Percentiles rank a stretch among this genome's conserved stretches.
phyloP scores from a whole-genome alignment of 2,888 invertebrate species.

The Drosophila aldrichi region DNA sequence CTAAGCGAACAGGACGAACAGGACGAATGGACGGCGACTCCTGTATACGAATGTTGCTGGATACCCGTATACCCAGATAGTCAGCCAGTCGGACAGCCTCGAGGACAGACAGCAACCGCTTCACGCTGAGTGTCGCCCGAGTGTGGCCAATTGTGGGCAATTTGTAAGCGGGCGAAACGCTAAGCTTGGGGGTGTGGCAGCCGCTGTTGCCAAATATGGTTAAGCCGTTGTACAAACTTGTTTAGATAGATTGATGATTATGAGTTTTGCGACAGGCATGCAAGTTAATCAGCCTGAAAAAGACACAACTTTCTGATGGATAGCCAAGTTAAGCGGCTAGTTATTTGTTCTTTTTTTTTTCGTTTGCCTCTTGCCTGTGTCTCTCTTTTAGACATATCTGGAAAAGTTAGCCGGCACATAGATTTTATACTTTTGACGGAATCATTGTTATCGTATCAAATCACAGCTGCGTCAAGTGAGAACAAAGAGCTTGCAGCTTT shows the following conservation, averaged over 20 bases:
- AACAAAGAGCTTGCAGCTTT: background rate
- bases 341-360: background rate
- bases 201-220: slow-evolving; percentile 31
- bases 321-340: slow-evolving; percentile 38
- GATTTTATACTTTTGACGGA: slow-evolving; percentile 1
- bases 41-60: background rate
- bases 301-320: slow-evolving; percentile 46
- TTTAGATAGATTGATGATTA: slow-evolving; percentile 58
- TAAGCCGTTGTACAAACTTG: slow-evolving; percentile 53
- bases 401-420: slow-evolving; percentile 10
- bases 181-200: slow-evolving; percentile 16
- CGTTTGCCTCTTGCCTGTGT: background rate
- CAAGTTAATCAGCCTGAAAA: slow-evolving; percentile 56
- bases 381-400: background rate
- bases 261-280: slow-evolving; percentile 54
- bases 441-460: slow-evolving; percentile 9
- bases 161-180: slow-evolving; percentile 30
- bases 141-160: slow-evolving; percentile 45
- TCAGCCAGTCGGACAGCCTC: slow-evolving; percentile 8
- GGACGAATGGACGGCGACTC: background rate
- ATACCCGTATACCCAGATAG: slow-evolving; percentile 3
- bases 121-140: slow-evolving; percentile 26
- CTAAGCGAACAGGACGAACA: slow-evolving; percentile 22
- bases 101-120: slow-evolving; percentile 24
- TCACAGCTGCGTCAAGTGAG: slow-evolving; percentile 4